Evolutionary conservation across 2,888 invertebrate genomes (phyloP).

Genomic region (Ecliptopera silaceata): DNA sequence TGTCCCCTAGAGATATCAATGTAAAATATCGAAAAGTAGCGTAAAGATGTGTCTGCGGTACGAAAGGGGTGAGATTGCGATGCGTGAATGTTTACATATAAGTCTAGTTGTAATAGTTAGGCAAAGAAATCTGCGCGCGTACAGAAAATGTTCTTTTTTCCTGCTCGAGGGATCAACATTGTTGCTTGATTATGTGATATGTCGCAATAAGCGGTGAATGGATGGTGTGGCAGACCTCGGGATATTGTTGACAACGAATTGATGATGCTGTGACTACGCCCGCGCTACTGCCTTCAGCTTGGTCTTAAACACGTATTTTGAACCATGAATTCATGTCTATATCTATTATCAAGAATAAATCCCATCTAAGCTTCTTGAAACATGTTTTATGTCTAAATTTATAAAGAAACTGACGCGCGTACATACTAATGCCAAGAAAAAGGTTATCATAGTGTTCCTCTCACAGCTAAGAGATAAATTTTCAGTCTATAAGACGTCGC

Average conservation of each 20-base stretch:
- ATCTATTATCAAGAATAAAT: no score
- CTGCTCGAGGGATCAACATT: conserved; percentile 76
- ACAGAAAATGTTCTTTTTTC: conserved; percentile 59
- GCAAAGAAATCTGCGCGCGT: conserved; percentile 46
- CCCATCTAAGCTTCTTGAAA: background rate
- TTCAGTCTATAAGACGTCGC: background rate
- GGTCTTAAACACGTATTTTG: background rate
- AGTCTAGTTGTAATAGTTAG: conserved; percentile 80
- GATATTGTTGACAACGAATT: conserved; percentile 73
- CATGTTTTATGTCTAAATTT: no score
- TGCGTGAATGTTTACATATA: conserved; percentile 61
- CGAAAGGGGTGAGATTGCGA: conserved; percentile 53
- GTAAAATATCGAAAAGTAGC: conserved; percentile 72
- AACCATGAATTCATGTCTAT: no score
- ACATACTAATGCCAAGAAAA: background rate
- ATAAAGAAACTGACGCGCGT: background rate
- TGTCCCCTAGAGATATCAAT: conserved; percentile 71
- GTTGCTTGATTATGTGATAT: conserved; percentile 70
- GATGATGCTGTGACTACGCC: conserved; percentile 50
- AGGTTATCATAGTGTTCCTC: no score
- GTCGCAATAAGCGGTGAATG: conserved; percentile 64
- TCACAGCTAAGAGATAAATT: no score
- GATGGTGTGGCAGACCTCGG: conserved; percentile 54
- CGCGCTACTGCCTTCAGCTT: conserved; percentile 41
- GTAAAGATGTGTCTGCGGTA: conserved; percentile 58